Conservation (phyloP, 2,113 vertebrate genomes). For the Cacatua alba region DNA sequence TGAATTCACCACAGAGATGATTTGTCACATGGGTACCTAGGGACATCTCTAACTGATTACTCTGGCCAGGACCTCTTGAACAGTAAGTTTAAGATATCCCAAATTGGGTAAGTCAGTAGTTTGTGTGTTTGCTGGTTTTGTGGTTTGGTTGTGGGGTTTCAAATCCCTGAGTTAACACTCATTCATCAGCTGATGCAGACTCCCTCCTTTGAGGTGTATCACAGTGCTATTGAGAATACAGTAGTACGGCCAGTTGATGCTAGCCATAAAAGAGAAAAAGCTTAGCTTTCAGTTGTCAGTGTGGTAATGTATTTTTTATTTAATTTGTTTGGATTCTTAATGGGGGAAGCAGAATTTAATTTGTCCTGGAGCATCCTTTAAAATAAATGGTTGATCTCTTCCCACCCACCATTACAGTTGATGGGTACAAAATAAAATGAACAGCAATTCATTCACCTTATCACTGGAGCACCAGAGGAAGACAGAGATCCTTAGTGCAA, state of each 20-base stretch:
- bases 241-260: background rate
- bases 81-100: background rate
- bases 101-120: background rate
- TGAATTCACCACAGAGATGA: background rate
- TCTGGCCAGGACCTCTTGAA: background rate
- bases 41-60: background rate
- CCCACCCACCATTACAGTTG: background rate
- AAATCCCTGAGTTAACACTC: background rate
- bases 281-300: background rate
- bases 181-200: background rate
- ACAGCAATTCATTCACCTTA: slow-evolving; percentile 4
- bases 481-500: background rate
- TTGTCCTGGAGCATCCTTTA: background rate
- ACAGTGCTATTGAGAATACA: background rate
- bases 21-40: background rate
- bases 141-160: background rate
- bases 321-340: background rate
- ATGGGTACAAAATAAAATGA: slow-evolving; percentile 5
- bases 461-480: background rate
- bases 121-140: background rate
- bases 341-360: background rate
- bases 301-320: background rate
- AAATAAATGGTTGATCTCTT: slow-evolving; percentile 14
- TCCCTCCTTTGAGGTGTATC: background rate
- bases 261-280: background rate